Conservation (phyloP, 2,113 vertebrate genomes). For the Okapia johnstoni region DNA sequence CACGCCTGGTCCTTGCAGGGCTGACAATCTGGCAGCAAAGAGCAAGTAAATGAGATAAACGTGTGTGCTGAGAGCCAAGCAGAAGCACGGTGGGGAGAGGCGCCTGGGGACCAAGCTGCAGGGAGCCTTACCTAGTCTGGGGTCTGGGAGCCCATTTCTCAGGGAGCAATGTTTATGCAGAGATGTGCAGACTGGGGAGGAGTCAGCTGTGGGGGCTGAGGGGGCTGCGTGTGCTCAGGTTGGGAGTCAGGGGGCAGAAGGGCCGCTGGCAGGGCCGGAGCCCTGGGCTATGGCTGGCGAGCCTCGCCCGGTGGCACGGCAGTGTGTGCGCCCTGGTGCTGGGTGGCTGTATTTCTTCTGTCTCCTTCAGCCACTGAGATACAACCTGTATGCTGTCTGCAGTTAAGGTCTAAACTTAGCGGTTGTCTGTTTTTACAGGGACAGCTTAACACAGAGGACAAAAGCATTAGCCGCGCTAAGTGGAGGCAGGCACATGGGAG, state of each 20-base stretch:
- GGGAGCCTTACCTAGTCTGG: background rate
- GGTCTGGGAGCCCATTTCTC: background rate
- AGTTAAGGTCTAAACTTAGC: background rate
- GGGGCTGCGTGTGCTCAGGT: fast-evolving
- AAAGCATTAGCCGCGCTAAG: background rate
- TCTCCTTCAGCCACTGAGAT: background rate
- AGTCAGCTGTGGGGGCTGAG: background rate
- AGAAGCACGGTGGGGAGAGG: too few relatives aligned
- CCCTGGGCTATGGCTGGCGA: background rate
- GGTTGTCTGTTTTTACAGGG: background rate
- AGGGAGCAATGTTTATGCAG: background rate
- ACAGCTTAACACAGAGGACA: background rate
- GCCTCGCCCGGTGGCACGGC: background rate
- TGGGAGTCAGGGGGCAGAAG: fast-evolving
- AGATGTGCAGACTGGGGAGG: background rate
- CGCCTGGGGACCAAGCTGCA: fast-evolving
- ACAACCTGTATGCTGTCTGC: background rate
- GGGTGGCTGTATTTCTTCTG: too few relatives aligned
- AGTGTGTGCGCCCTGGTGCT: fast-evolving
- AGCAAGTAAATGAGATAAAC: fast-evolving
- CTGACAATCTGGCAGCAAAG: background rate
- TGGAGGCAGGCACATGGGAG: background rate
- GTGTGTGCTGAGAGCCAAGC: fast-evolving
- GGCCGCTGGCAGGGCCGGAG: background rate
- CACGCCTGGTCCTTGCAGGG: background rate